phyloP scores from a whole-genome alignment of 2,113 vertebrate species.

The Cairina moschata region DNA sequence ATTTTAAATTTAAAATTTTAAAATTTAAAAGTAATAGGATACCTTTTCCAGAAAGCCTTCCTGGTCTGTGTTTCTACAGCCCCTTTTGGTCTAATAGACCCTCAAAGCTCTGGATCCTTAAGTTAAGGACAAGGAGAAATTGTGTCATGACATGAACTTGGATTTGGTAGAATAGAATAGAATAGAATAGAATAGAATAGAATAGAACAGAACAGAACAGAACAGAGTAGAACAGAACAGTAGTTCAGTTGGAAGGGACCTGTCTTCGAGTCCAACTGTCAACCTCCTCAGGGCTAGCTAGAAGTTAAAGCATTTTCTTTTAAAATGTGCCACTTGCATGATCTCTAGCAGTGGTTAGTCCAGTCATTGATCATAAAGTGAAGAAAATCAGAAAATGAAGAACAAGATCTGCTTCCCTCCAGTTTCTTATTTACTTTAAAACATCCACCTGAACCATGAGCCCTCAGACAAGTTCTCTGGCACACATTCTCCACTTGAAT shows the following conservation, averaged over 20 bases:
- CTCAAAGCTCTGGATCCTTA: background rate
- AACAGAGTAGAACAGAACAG: background rate
- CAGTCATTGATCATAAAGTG: background rate
- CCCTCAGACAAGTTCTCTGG: background rate
- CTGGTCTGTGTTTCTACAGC: background rate
- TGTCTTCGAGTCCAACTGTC: background rate
- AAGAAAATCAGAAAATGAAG: background rate
- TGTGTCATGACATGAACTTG: background rate
- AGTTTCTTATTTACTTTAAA: background rate
- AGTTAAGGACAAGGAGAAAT: background rate
- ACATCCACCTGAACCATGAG: background rate
- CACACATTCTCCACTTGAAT: background rate
- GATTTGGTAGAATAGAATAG: background rate
- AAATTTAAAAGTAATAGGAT: background rate
- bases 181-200: background rate
- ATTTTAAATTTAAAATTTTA: too few relatives aligned
- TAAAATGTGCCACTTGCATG: background rate
- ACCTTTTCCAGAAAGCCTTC: background rate
- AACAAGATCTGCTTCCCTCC: background rate
- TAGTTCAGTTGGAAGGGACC: background rate
- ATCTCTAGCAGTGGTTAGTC: background rate
- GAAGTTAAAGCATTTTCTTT: background rate
- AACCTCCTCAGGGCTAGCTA: background rate
- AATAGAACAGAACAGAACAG: background rate
- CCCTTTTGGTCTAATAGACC: background rate